Percentiles rank a stretch among this genome's conserved stretches.
Conservation (phyloP, 1,140 invertebrate genomes). For the Lanistes nyassanus region DNA sequence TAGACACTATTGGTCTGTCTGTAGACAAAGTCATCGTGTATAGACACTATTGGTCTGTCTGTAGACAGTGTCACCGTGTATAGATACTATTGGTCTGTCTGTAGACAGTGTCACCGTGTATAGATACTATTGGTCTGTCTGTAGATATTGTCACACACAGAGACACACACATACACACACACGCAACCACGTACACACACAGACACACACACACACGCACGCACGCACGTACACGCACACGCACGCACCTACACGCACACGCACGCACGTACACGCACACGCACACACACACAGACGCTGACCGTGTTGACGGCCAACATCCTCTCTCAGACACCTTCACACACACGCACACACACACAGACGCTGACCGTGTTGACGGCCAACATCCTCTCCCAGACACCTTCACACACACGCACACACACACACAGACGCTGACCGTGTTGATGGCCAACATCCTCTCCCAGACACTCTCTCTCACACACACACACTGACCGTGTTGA, state of each 20-base stretch:
- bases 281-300: background rate
- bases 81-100: too few species aligned
- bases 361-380: background rate
- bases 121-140: too few species aligned
- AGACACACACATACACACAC: background rate
- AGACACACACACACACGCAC: background rate
- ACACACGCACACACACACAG: background rate
- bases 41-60: too few species aligned
- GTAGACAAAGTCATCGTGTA: background rate
- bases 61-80: too few species aligned
- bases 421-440: background rate
- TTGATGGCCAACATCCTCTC: background rate
- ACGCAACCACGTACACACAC: background rate
- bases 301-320: background rate
- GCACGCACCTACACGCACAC: background rate
- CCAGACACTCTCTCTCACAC: too few species aligned
- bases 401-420: background rate
- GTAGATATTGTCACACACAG: background rate
- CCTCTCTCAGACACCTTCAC: background rate
- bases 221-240: background rate
- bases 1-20: too few species aligned
- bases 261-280: background rate
- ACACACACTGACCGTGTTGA: slow-evolving; percentile 30
- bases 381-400: background rate
- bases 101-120: too few species aligned